Evolutionary conservation across 1,140 invertebrate genomes (phyloP).

Genomic region (Leptinotarsa undecemlineata): DNA sequence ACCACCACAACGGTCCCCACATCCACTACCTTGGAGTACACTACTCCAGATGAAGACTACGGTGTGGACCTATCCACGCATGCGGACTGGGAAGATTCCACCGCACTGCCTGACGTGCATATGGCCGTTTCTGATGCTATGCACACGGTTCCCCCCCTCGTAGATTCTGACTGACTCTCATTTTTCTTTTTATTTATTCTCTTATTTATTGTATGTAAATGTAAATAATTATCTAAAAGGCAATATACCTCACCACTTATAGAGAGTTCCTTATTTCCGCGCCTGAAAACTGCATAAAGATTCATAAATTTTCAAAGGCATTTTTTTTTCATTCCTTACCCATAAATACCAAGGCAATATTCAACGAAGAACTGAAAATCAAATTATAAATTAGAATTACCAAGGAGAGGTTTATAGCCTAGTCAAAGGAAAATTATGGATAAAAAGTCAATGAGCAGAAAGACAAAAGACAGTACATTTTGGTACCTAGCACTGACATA

Average conservation of each 20-base stretch:
- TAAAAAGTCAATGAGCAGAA: too few species aligned
- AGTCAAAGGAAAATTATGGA: too few species aligned
- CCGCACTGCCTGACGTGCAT: slow-evolving; percentile 42
- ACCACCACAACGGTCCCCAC: slow-evolving; percentile 34
- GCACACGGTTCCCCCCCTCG: slow-evolving; percentile 34
- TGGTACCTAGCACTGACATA: too few species aligned
- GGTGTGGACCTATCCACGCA: slow-evolving; percentile 46
- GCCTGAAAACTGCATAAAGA: too few species aligned
- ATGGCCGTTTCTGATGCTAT: slow-evolving; percentile 38
- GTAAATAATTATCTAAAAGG: slow-evolving; percentile 45
- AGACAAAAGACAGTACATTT: too few species aligned
- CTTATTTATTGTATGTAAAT: slow-evolving; percentile 53
- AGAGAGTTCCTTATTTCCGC: background rate
- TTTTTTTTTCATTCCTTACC: too few species aligned
- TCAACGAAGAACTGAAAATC: too few species aligned
- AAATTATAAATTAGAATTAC: too few species aligned
- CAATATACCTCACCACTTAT: slow-evolving; percentile 30
- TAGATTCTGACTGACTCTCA: slow-evolving; percentile 48
- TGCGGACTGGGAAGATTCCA: slow-evolving; percentile 48
- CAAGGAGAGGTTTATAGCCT: too few species aligned
- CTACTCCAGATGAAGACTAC: slow-evolving; percentile 47
- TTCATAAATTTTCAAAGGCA: too few species aligned
- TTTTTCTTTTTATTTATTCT: slow-evolving; percentile 50
- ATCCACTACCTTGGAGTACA: slow-evolving; percentile 37
- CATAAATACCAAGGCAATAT: too few species aligned